Evolutionary conservation across 2,797 vertebrate genomes (phyloP), one percentile per base, ranked within the genome.

Genomic region (Tinamus major): DNA sequence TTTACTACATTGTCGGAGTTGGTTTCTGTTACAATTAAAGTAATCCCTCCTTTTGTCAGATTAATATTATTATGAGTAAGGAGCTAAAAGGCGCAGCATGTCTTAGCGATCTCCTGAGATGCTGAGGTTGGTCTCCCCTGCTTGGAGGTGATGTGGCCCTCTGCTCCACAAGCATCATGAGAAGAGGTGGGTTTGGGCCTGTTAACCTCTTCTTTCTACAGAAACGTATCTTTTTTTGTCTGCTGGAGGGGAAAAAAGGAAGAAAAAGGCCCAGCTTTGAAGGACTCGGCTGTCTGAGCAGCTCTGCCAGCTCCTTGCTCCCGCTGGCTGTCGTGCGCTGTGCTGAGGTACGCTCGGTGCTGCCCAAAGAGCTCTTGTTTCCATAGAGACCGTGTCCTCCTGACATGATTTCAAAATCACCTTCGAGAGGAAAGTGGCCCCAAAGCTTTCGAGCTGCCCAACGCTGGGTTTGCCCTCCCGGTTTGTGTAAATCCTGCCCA

Each of bases 81-180:
- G 51, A 55, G 10, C 48, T 53, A 2, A 64, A 78, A 69, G 55
- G 23, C 16, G 5, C 49, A 19, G 8, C 13, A 13, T 4, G 13
- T 33, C 58, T 37, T 4, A 13, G 58, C 10, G 33, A 37, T 61
- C 70, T 90, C 39, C 44, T 49, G 74, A 62, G 59, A 6, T 33
- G 58, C 1, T 53, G 15, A 61, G 42, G n/a, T 58, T 83, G 74
- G 17, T 77, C 26, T 35, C 4, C 4, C 33, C 11, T 51, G 49
- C 19, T 74, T 33, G 58, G 35, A 39, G 29, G 8, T 0, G 0
- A 2, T 20, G n/a, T 35, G 62, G 58, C 44, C 19, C 62, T 78
- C 26, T 15, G 13, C 1, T 37, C 21, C 20, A 2, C 27, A 9
- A 24, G n/a, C 4, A 4, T 46, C 3, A 3, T 14, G 26, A 42